Percentiles rank a stretch among this genome's conserved stretches.
Evolutionary conservation across 2,113 vertebrate species (phyloP).

Genomic region (Atractosteus spatula): DNA sequence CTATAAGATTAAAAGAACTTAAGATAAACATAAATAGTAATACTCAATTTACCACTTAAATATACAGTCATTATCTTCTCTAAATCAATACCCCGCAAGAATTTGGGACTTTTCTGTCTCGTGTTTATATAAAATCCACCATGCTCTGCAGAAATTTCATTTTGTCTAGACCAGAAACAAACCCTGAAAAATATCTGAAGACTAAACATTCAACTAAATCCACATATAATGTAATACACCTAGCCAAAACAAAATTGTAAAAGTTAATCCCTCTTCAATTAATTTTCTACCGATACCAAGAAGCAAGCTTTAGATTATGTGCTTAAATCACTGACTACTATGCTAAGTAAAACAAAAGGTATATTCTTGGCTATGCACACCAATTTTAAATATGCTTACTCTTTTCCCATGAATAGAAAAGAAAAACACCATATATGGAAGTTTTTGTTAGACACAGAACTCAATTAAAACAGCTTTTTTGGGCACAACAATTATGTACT

Average conservation of each 20-base stretch:
- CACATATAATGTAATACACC: background rate
- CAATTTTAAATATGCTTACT: background rate
- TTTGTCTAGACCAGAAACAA: background rate
- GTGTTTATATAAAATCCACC: too few species aligned
- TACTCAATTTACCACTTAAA: too few species aligned
- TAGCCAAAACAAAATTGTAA: too few species aligned
- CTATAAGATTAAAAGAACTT: too few species aligned
- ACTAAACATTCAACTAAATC: constrained; percentile 1
- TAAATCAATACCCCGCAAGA: too few species aligned
- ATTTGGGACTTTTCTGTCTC: too few species aligned
- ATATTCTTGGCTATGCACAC: background rate
- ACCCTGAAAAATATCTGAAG: constrained; percentile 18
- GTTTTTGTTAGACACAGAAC: background rate
- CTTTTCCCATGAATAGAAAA: background rate
- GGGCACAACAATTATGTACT: background rate
- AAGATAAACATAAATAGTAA: too few species aligned
- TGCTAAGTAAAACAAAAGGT: background rate
- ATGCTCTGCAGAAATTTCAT: too few species aligned
- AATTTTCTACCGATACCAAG: constrained; percentile 2
- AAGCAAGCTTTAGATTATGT: background rate
- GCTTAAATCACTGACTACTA: background rate
- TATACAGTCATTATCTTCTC: too few species aligned
- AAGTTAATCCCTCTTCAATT: background rate
- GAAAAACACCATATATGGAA: background rate
- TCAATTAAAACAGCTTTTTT: constrained; percentile 9